Evolutionary conservation across 2,113 vertebrate species (phyloP).

Genomic region (Cyprinus carpio): DNA sequence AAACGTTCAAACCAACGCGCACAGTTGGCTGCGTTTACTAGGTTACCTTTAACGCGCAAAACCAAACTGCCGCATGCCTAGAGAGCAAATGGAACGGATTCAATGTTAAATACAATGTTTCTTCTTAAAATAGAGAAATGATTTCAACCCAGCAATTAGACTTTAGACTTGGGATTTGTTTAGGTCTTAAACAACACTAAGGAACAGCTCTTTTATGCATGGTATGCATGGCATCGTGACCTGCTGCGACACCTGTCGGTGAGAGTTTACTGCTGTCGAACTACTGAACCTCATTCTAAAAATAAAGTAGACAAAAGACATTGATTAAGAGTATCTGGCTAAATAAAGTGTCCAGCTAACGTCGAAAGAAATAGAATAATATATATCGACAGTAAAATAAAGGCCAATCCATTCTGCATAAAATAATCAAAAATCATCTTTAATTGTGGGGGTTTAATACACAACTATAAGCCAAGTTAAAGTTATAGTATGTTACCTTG

Average conservation of each 20-base stretch:
- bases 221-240: constrained; percentile 38
- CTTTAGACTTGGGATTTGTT: neutral
- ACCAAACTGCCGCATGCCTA: neutral
- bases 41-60: neutral
- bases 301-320: neutral
- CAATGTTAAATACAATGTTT: neutral
- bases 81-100: neutral
- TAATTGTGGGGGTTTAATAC: neutral
- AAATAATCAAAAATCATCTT: neutral
- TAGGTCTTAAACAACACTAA: neutral
- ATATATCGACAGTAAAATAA: neutral
- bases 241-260: constrained; percentile 55
- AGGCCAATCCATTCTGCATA: neutral
- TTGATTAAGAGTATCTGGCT: neutral
- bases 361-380: neutral
- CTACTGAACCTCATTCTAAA: neutral
- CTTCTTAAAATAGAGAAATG: neutral
- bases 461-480: neutral
- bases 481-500: neutral
- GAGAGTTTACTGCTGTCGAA: neutral
- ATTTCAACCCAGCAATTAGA: neutral
- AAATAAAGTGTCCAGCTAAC: neutral
- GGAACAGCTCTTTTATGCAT: neutral
- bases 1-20: neutral
- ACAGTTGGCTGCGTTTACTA: neutral